phyloP scores from a whole-genome alignment of 1,140 invertebrate species.

The Lepidurus apus region DNA sequence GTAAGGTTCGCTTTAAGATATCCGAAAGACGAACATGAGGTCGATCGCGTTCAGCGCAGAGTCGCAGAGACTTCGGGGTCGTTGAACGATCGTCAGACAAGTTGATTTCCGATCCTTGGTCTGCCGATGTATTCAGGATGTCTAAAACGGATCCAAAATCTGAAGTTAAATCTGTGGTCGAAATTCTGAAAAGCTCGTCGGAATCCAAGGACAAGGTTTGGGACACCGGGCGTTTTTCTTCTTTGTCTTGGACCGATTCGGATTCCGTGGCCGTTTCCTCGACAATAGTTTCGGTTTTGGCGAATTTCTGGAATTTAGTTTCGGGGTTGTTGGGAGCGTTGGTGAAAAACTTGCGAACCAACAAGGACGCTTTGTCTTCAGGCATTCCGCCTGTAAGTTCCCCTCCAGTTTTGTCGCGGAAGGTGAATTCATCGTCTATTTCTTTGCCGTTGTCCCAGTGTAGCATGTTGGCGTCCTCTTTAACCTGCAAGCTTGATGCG shows the following conservation, averaged over 20 bases:
- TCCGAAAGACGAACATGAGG: background rate
- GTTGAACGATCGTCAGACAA: background rate
- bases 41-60: background rate
- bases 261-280: constrained; percentile 28
- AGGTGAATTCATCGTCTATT: background rate
- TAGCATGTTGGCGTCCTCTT: background rate
- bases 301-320: constrained; percentile 25
- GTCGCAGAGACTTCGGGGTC: background rate
- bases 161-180: constrained; percentile 21
- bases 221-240: background rate
- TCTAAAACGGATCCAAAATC: constrained; percentile 26
- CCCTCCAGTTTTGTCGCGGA: background rate
- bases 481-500: background rate
- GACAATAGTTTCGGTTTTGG: constrained; percentile 31
- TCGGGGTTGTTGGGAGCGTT: constrained; percentile 28
- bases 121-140: constrained; percentile 23
- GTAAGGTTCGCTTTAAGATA: background rate
- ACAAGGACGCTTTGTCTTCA: constrained; percentile 30
- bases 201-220: constrained; percentile 24
- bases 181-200: constrained; percentile 23
- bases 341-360: constrained; percentile 32
- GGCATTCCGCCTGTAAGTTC: constrained; percentile 28
- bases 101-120: background rate
- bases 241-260: background rate
- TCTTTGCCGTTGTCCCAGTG: background rate